Evolutionary conservation across 2,888 invertebrate genomes (phyloP).

Genomic region (Cephus pygmeus): DNA sequence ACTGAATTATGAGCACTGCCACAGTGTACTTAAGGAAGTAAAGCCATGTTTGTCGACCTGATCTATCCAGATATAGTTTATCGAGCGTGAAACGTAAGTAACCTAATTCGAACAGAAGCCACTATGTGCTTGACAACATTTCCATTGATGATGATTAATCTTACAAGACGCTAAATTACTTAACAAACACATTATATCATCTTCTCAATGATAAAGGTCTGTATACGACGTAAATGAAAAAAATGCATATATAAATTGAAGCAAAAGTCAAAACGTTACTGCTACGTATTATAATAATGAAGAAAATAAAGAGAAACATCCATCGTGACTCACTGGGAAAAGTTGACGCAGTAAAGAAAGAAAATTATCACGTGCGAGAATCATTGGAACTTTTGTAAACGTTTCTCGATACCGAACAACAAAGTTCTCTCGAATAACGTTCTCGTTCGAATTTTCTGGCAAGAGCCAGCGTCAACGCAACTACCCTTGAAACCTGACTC

Average conservation of each 20-base stretch:
- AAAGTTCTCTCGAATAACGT: neutral
- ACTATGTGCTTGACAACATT: neutral
- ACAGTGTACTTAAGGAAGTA: neutral
- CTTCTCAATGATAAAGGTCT: neutral
- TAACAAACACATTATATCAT: neutral
- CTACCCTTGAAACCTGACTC: conserved; percentile 12
- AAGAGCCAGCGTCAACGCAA: conserved; percentile 9
- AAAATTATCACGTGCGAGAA: neutral
- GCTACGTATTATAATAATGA: neutral
- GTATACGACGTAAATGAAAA: neutral
- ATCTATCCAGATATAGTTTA: neutral
- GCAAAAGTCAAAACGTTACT: neutral
- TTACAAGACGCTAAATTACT: neutral
- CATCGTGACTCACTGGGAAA: neutral
- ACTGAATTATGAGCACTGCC: neutral
- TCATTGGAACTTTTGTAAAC: neutral
- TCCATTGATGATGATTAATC: neutral
- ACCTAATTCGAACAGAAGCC: neutral
- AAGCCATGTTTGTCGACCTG: neutral
- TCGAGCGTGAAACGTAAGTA: neutral
- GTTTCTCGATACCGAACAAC: neutral
- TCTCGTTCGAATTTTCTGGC: neutral
- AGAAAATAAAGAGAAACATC: neutral
- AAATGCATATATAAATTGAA: neutral
- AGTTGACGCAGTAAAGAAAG: neutral